Conservation (phyloP, 1,140 invertebrate genomes). For the Oppia nitens region DNA sequence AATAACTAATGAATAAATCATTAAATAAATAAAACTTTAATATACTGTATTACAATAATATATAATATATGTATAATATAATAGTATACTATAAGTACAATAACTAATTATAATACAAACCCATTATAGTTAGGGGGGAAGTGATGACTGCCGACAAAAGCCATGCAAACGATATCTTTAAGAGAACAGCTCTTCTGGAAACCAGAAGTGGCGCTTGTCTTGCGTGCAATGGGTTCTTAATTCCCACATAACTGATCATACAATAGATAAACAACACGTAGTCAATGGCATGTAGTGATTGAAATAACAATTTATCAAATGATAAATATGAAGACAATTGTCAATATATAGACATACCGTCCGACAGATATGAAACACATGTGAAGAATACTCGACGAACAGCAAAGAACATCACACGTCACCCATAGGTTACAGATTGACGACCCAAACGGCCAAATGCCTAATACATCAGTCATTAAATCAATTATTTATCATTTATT, state of each 20-base stretch:
- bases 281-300: too few species aligned
- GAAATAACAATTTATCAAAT: too few species aligned
- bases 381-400: conserved; percentile 85
- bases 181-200: conserved; percentile 53
- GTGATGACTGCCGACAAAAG: conserved; percentile 65
- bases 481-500: too few species aligned
- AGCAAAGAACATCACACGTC: conserved; percentile 83
- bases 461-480: too few species aligned
- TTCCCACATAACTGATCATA: conserved; percentile 64
- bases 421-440: conserved; percentile 82
- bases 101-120: too few species aligned
- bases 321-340: too few species aligned
- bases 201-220: conserved; percentile 41
- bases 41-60: too few species aligned
- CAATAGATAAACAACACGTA: not conserved
- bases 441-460: conserved; percentile 72
- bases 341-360: conserved; percentile 19
- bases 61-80: too few species aligned
- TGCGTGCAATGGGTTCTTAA: conserved; percentile 68
- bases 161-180: conserved; percentile 72
- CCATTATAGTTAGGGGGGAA: conserved; percentile 67
- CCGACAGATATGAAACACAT: conserved; percentile 92
- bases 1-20: too few species aligned
- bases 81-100: too few species aligned
- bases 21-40: too few species aligned